phyloP scores from a whole-genome alignment of 2,888 invertebrate species.

The Lingula anatina region DNA sequence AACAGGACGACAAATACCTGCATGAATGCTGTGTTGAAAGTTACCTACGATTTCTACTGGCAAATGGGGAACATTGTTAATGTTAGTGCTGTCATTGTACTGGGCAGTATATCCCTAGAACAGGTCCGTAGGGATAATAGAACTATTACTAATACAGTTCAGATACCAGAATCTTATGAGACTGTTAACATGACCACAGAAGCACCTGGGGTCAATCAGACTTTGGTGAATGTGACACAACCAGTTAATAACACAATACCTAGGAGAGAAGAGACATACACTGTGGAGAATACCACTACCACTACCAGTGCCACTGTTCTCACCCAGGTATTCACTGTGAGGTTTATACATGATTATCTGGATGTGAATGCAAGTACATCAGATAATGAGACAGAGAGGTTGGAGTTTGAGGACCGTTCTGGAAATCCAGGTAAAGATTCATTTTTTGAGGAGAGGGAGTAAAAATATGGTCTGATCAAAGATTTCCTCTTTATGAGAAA shows the following conservation, averaged over 20 bases:
- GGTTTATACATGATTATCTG: constrained; percentile 25
- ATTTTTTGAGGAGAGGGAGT: too few species aligned
- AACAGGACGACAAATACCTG: constrained; percentile 14
- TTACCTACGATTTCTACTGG: constrained; percentile 39
- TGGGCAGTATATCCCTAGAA: constrained; percentile 22
- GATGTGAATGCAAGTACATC: constrained; percentile 12
- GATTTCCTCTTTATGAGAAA: too few species aligned
- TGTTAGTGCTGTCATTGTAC: constrained; percentile 28
- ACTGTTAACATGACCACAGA: too few species aligned
- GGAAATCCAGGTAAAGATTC: too few species aligned
- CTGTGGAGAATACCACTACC: constrained; percentile 2
- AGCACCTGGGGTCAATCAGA: too few species aligned
- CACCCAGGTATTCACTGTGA: constrained; percentile 28
- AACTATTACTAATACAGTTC: not conserved
- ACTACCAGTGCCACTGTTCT: constrained; percentile 10
- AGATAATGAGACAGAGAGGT: too few species aligned
- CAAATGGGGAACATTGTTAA: constrained; percentile 21
- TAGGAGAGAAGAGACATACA: too few species aligned
- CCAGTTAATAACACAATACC: not conserved
- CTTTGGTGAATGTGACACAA: not conserved
- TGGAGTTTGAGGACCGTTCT: too few species aligned
- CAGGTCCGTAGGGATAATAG: not conserved
- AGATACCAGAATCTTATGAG: too few species aligned
- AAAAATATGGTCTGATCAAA: too few species aligned
- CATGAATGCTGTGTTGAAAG: constrained; percentile 33